These are phyloP conservation scores for Agapornis canus DNA, from an alignment of 2,797 vertebrate species.

Conservation along the genomic window DNA sequence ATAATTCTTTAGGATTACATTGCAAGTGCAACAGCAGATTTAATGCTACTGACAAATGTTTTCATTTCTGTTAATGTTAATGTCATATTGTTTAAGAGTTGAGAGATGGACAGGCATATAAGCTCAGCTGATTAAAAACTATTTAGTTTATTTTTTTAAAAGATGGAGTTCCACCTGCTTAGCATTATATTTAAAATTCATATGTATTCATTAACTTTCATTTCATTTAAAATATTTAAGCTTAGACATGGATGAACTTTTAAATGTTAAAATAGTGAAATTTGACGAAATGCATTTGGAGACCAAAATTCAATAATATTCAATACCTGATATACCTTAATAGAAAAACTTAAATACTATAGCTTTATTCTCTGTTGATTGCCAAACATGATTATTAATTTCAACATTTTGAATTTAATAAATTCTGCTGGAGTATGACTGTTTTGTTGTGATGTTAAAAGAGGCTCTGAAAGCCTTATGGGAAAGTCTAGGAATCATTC, in stretches of 20 bases:
- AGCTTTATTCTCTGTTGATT: neutral
- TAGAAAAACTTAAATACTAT: neutral
- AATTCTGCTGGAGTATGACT: neutral
- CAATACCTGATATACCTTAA: neutral
- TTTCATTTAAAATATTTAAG: neutral
- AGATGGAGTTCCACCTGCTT: neutral
- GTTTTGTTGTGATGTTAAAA: neutral
- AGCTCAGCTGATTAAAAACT: neutral
- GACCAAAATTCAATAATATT: neutral
- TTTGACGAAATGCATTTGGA: neutral
- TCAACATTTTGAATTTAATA: neutral
- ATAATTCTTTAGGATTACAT: neutral
- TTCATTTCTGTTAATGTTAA: neutral
- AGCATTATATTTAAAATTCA: neutral
- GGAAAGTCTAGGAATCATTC: neutral
- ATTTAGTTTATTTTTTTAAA: neutral
- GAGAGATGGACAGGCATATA: neutral
- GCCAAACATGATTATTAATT: neutral
- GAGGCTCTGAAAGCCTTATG: neutral
- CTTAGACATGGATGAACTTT: neutral
- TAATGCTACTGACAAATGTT: neutral
- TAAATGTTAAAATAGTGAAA: neutral
- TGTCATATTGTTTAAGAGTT: neutral
- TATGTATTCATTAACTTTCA: neutral
- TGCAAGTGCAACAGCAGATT: neutral